Percentiles rank a stretch among this genome's conserved stretches.
Evolutionary conservation across 1,140 invertebrate species (phyloP).

Genomic region (Drosophila oshimai): DNA sequence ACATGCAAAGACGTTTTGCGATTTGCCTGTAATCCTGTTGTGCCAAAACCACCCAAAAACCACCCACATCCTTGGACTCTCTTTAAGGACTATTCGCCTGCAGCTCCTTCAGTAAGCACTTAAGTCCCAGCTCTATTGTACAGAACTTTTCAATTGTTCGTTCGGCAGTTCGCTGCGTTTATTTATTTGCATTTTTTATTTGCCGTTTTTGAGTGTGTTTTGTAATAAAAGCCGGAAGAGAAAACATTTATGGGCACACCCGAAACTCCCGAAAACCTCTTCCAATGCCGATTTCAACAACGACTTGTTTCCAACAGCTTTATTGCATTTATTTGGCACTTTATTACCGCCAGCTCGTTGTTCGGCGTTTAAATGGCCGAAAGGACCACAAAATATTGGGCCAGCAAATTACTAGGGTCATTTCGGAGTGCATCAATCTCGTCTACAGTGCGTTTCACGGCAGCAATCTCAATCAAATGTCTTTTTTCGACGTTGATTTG

Average conservation of each 20-base stretch:
- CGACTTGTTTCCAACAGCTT: constrained; percentile 59
- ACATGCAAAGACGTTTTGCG: constrained; percentile 77
- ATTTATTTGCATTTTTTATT: constrained; percentile 71
- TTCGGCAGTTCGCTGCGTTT: constrained; percentile 70
- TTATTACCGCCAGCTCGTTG: constrained; percentile 68
- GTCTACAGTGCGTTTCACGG: constrained; percentile 23
- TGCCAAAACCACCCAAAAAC: constrained; percentile 4
- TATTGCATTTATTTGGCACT: constrained; percentile 80
- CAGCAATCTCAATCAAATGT: neutral
- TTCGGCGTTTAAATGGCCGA: constrained; percentile 55
- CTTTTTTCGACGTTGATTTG: too few species aligned
- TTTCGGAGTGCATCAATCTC: constrained; percentile 54
- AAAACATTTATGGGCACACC: constrained; percentile 45
- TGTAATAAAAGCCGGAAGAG: constrained; percentile 77
- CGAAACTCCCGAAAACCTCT: neutral
- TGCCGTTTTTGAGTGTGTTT: constrained; percentile 67
- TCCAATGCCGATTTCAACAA: constrained; percentile 18
- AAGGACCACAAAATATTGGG: constrained; percentile 66
- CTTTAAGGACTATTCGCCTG: constrained; percentile 63
- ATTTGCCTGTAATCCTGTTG: constrained; percentile 71
- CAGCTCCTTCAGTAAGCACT: constrained; percentile 63
- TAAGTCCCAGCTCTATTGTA: constrained; percentile 65
- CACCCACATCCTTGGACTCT: constrained; percentile 6
- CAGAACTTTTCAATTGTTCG: constrained; percentile 74
- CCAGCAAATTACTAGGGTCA: constrained; percentile 75